A percentile compares a stretch with the other conserved stretches of the same genome.
These are phyloP conservation scores for Sminthopsis crassicaudata DNA, from an alignment of 2,113 vertebrate genomes.

Conservation along the genomic window DNA sequence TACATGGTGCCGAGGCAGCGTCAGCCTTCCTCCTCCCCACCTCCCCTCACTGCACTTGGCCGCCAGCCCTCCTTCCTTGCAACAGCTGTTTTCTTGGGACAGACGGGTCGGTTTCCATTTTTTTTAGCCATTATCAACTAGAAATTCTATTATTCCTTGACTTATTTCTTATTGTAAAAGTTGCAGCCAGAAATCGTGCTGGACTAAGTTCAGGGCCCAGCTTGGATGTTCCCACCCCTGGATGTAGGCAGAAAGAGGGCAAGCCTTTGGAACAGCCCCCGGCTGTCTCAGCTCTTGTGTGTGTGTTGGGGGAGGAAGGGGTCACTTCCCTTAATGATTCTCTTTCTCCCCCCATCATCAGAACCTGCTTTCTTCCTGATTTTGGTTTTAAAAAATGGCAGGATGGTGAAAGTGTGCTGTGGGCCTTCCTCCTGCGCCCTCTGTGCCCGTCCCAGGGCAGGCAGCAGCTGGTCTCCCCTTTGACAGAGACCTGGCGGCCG, in stretches of 20 bases:
- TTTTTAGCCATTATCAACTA: background rate
- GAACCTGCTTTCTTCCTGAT: background rate
- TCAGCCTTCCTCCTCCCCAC: background rate
- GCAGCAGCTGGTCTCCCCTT: background rate
- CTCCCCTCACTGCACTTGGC: background rate
- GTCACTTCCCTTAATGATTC: background rate
- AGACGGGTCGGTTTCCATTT: background rate
- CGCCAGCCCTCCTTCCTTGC: background rate
- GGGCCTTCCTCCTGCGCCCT: background rate
- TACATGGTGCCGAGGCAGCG: background rate
- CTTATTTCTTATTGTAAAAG: slow-evolving; percentile 35
- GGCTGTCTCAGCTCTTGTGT: no score
- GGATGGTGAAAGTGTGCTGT: background rate
- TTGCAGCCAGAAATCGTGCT: background rate
- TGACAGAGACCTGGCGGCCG: background rate
- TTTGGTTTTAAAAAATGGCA: background rate
- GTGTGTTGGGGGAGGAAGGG: background rate
- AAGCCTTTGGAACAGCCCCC: background rate
- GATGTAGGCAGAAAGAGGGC: background rate
- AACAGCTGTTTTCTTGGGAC: background rate
- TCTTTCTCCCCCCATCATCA: background rate
- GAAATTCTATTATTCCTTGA: background rate
- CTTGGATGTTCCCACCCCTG: background rate
- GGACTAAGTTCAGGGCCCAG: background rate
- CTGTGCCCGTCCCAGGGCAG: background rate